Evolutionary conservation across 2,888 invertebrate species (phyloP).

Genomic region (Villa cingulata): DNA sequence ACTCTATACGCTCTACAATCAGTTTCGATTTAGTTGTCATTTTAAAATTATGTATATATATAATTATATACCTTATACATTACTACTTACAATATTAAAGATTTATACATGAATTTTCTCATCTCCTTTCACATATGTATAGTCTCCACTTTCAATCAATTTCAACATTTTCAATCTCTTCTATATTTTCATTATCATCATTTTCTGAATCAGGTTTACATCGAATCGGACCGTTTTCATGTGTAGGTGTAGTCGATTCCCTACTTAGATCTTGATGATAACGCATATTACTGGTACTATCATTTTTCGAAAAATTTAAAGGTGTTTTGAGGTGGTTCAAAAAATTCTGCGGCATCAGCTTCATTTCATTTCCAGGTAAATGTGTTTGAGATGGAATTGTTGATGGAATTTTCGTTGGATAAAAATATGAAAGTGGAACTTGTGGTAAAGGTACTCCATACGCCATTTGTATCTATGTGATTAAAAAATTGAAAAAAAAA

Average conservation of each 20-base stretch:
- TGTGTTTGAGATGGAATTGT: constrained; percentile 30
- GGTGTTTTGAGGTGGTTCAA: constrained; percentile 16
- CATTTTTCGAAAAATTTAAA: constrained; percentile 11
- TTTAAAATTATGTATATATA: too few species aligned
- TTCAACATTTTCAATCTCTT: constrained; percentile 35
- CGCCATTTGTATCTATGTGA: constrained; percentile 31
- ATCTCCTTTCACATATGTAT: too few species aligned
- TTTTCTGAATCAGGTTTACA: not conserved
- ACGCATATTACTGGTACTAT: constrained; percentile 12
- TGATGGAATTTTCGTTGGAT: constrained; percentile 32
- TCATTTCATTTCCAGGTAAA: constrained; percentile 5
- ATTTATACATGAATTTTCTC: too few species aligned
- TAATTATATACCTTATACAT: too few species aligned
- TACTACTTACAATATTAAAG: too few species aligned
- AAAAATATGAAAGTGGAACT: constrained; percentile 35
- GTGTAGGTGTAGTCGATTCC: constrained; percentile 5
- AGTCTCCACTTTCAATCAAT: constrained; percentile 34
- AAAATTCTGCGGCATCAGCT: constrained; percentile 13
- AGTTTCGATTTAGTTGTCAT: too few species aligned
- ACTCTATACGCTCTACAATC: too few species aligned
- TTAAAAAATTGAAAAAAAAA: not conserved
- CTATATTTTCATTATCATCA: constrained; percentile 14
- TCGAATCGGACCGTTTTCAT: not conserved
- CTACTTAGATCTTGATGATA: constrained; percentile 11
- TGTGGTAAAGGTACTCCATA: constrained; percentile 34